phyloP scores from a whole-genome alignment of 2,888 invertebrate species.

The Lomographa bimaculata region DNA sequence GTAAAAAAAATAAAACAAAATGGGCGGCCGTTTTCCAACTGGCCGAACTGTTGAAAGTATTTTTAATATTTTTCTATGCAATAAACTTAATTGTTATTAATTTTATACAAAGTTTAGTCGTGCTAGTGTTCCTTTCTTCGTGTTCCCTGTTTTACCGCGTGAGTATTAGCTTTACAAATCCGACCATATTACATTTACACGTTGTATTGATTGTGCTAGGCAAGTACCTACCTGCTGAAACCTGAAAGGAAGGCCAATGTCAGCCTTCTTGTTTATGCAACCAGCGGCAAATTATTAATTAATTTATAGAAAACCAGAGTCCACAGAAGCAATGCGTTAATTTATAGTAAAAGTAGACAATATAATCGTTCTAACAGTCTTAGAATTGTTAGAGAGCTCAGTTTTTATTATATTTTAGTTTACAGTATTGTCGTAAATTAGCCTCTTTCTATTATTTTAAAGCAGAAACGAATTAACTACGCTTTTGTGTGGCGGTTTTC shows the following conservation, averaged over 20 bases:
- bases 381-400: slow-evolving; percentile 5
- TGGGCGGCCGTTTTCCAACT: slow-evolving; percentile 57
- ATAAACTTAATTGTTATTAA: slow-evolving; percentile 36
- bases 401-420: slow-evolving; percentile 18
- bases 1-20: slow-evolving; percentile 54
- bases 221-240: slow-evolving; percentile 11
- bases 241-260: slow-evolving; percentile 71
- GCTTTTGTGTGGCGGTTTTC: slow-evolving; percentile 2
- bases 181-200: slow-evolving; percentile 23
- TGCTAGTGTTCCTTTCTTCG: slow-evolving; percentile 51
- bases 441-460: slow-evolving; percentile 1
- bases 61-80: slow-evolving; percentile 51
- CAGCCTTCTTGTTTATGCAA: slow-evolving; percentile 40
- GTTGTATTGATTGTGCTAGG: slow-evolving; percentile 68
- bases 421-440: not conserved
- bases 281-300: too few relatives aligned
- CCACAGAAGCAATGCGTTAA: too few relatives aligned
- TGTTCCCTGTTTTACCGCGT: slow-evolving; percentile 38
- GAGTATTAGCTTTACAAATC: slow-evolving; percentile 22
- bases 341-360: slow-evolving; percentile 29
- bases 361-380: too few relatives aligned
- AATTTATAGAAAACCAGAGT: too few relatives aligned
- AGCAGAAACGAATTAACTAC: not conserved
- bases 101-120: slow-evolving; percentile 40
- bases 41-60: slow-evolving; percentile 43